Evolutionary conservation across 2,888 invertebrate species (phyloP).

Genomic region (Hymenopus coronatus): DNA sequence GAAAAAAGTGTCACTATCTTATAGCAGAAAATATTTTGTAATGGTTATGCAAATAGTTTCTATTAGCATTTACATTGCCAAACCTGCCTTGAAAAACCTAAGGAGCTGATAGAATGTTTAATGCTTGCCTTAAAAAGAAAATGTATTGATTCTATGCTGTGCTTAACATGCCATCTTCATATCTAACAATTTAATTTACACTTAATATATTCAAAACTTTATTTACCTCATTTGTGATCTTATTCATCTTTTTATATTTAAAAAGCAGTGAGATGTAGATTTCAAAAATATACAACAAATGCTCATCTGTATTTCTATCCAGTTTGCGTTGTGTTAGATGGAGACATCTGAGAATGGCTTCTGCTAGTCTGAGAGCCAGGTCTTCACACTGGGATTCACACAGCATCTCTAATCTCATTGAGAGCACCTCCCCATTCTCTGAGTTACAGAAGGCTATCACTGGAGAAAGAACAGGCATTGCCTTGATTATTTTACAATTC

Average conservation of each 20-base stretch:
- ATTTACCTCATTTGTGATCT: slow-evolving; percentile 52
- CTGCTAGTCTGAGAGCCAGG: slow-evolving; percentile 57
- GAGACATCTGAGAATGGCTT: slow-evolving; percentile 55
- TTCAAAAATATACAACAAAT: slow-evolving; percentile 58
- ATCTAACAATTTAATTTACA: too few species aligned
- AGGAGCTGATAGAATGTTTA: too few species aligned
- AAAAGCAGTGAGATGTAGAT: slow-evolving; percentile 58
- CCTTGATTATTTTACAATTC: not conserved
- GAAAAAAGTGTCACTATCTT: too few species aligned
- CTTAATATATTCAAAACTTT: not conserved
- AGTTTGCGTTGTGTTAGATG: slow-evolving; percentile 38
- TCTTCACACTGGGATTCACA: slow-evolving; percentile 60
- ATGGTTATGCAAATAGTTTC: too few species aligned
- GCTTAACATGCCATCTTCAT: too few species aligned
- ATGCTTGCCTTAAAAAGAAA: too few species aligned
- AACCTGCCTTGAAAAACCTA: too few species aligned
- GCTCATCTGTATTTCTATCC: slow-evolving; percentile 38
- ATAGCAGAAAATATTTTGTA: too few species aligned
- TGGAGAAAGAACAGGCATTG: slow-evolving; percentile 39
- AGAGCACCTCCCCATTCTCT: slow-evolving; percentile 59
- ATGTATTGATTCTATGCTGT: too few species aligned
- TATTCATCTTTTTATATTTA: slow-evolving; percentile 54
- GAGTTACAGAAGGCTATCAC: slow-evolving; percentile 58
- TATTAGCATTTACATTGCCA: too few species aligned
- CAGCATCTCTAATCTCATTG: slow-evolving; percentile 60